Evolutionary conservation across 1,140 invertebrate genomes (phyloP).

Genomic region (Drosophila sp.): DNA sequence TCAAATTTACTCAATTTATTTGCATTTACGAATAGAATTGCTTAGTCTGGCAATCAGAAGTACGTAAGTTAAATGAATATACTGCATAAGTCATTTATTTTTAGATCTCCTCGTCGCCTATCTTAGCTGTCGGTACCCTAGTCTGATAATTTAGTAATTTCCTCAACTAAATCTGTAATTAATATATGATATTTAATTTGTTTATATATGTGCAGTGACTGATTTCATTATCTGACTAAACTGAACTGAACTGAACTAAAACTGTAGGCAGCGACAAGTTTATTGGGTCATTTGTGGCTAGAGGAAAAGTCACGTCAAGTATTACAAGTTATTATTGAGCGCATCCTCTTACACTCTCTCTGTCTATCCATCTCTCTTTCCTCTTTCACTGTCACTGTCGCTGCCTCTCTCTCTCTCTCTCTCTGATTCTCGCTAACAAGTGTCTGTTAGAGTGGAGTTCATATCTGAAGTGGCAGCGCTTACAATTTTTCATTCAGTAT

Average conservation of each 20-base stretch:
- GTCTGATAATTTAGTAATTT: neutral
- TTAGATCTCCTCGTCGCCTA: neutral
- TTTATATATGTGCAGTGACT: constrained; percentile 7
- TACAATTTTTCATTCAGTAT: constrained; percentile 16
- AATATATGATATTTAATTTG: neutral
- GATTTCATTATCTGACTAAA: constrained; percentile 21
- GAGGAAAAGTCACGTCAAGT: constrained; percentile 3
- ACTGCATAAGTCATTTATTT: constrained; percentile 5
- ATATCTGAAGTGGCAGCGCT: constrained; percentile 39
- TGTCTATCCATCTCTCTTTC: neutral
- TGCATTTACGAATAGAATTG: constrained; percentile 3
- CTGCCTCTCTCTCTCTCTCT: constrained; percentile 3
- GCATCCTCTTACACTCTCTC: constrained; percentile 9
- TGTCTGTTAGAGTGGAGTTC: constrained; percentile 20
- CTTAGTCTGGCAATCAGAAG: neutral
- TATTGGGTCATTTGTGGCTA: constrained; percentile 29
- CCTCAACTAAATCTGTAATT: no score
- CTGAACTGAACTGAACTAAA: neutral
- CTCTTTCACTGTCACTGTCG: no score
- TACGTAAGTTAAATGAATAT: neutral
- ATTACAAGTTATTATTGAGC: constrained; percentile 22
- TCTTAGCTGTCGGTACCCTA: neutral
- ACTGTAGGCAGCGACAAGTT: constrained; percentile 9
- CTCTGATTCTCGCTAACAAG: constrained; percentile 29
- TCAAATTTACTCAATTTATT: constrained; percentile 19